A percentile compares a stretch with the other conserved stretches of the same genome.
phyloP scores from a whole-genome alignment of 2,797 vertebrate genomes.

The Labeo calbasu region DNA sequence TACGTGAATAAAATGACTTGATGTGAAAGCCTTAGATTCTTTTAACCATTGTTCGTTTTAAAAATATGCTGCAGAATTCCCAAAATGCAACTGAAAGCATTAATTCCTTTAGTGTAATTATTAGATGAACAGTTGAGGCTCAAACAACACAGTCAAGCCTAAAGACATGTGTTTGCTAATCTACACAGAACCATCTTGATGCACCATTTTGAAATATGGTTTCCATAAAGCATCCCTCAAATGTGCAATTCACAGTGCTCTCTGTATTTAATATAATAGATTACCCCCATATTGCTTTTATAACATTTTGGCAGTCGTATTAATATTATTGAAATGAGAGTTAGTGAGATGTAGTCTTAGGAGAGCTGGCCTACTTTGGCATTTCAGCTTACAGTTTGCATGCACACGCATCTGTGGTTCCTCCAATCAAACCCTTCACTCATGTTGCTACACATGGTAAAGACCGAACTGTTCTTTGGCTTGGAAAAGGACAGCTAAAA shows the following conservation, averaged over 20 bases:
- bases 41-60: background rate
- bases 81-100: background rate
- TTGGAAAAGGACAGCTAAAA: conserved; percentile 49
- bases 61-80: background rate
- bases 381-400: conserved; percentile 48
- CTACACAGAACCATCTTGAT: background rate
- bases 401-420: conserved; percentile 12
- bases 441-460: conserved; percentile 35
- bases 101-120: background rate
- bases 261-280: background rate
- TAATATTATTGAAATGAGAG: conserved; percentile 20
- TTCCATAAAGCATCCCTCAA: background rate
- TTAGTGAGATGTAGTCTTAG: conserved; percentile 36
- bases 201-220: background rate
- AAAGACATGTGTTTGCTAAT: background rate
- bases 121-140: background rate
- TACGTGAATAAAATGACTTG: background rate
- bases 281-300: background rate
- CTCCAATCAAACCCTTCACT: conserved; percentile 56
- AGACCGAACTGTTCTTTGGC: conserved; percentile 44
- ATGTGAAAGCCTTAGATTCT: too few species aligned
- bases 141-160: background rate
- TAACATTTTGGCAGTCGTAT: background rate
- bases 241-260: background rate
- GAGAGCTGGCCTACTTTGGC: conserved; percentile 64